Evolutionary conservation across 2,797 vertebrate species (phyloP), one percentile per base, ranked within the genome.

Genomic region (Lagocephalus sceleratus): DNA sequence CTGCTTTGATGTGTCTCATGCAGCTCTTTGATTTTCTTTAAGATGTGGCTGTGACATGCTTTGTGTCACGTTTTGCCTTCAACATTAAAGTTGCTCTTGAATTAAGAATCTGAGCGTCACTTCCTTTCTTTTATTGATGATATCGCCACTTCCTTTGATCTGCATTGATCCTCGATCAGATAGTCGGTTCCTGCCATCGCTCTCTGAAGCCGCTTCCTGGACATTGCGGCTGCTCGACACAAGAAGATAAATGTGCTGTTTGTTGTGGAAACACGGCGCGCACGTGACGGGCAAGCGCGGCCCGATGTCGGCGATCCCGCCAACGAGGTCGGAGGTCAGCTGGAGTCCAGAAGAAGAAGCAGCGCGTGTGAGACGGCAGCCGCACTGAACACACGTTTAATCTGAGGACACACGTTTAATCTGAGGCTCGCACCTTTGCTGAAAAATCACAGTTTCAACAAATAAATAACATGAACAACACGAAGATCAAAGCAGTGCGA

Each of bases 401-500:
- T 42, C n/a, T 19, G 17, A 19, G 7, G 6, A 42, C 6, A 12
- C 32, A 78, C 74, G 63, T 82, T 86, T 81, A 54, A 42, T 48
- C 89, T 86, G 85, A 86, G 82, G 73, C 87, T 76, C 85, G 72
- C 86, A 89, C 87, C 89, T n/a, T n/a, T n/a, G 70, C 68, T 81
- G n/a, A n/a, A 73, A 81, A 82, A 82, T 89, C 81, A 87, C 85
- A 88, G 78, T 87, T 87, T 85, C 74, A 89, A 89, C 79, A 91
- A 91, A 91, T 91, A 92, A 91, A 91, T 92, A 91, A 91, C 85
- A 90, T 86, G 32, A 81, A 87, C 78, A 89, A 85, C 84, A 87
- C 75, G 81, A 75, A 81, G 76, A 84, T 85, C 84, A 85, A 87
- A 76, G 78, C 75, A 75, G 82, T 85, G 66, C 66, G 73, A 82